Evolutionary conservation across 2,113 vertebrate genomes (phyloP).

Genomic region (Nesoenas mayeri): DNA sequence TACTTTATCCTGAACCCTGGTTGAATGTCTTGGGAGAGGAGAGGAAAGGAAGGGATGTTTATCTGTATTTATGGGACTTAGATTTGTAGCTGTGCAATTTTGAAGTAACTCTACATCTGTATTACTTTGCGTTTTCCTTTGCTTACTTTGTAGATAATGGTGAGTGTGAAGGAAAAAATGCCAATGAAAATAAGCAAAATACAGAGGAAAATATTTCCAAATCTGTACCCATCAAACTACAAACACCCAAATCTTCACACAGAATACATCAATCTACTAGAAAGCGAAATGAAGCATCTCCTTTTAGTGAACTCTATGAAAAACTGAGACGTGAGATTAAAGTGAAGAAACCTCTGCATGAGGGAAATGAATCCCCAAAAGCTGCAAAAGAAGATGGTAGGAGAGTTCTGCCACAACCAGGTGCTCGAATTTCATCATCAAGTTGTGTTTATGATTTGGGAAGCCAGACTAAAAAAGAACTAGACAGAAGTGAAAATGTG

Average conservation of each 20-base stretch:
- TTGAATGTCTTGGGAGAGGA: neutral
- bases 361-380: neutral
- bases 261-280: neutral
- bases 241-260: neutral
- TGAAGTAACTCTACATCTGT: neutral
- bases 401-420: neutral
- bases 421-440: neutral
- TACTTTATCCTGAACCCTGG: neutral
- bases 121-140: neutral
- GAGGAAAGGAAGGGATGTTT: neutral
- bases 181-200: neutral
- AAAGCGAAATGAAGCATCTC: conserved; percentile 64
- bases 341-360: neutral
- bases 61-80: neutral
- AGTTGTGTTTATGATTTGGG: neutral
- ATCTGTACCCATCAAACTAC: neutral
- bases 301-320: conserved; percentile 83
- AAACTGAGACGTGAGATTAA: conserved; percentile 78
- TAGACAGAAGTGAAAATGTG: fast-evolving
- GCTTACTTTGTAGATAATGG: conserved; percentile 3
- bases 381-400: conserved; percentile 9
- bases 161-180: neutral
- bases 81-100: neutral
- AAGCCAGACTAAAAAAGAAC: neutral
- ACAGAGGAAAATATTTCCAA: neutral